Percentiles rank a stretch among this genome's conserved stretches.
phyloP scores from a whole-genome alignment of 2,888 invertebrate species.

The Eupeodes latifasciatus region DNA sequence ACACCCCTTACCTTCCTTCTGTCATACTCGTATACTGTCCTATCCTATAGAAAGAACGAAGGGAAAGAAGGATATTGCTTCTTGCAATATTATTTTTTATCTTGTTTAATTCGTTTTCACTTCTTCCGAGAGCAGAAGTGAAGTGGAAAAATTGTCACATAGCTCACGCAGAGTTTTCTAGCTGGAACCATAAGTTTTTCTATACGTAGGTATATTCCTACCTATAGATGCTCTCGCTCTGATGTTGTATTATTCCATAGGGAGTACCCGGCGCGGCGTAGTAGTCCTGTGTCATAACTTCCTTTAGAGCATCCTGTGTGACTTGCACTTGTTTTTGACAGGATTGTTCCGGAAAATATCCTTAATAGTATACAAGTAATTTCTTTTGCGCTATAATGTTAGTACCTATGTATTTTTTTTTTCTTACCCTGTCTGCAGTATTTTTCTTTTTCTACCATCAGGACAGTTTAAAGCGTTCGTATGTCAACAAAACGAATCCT shows the following conservation, averaged over 20 bases:
- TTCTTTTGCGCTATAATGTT: slow-evolving; percentile 14
- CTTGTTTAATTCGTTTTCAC: slow-evolving; percentile 6
- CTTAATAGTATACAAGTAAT: slow-evolving; percentile 51
- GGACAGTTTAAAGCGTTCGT: slow-evolving; percentile 42
- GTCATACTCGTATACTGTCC: no score
- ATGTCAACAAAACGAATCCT: slow-evolving; percentile 62
- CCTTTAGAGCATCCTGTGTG: slow-evolving; percentile 70
- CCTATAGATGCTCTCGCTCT: neutral
- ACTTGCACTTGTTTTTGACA: slow-evolving; percentile 74
- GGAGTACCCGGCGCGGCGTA: neutral
- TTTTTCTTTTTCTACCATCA: neutral
- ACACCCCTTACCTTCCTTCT: slow-evolving; percentile 21
- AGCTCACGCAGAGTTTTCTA: slow-evolving; percentile 71
- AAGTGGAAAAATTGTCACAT: slow-evolving; percentile 76
- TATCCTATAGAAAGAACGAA: neutral
- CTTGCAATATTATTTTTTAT: slow-evolving; percentile 55
- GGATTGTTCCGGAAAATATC: slow-evolving; percentile 66
- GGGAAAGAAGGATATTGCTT: slow-evolving; percentile 29
- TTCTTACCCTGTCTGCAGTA: slow-evolving; percentile 13
- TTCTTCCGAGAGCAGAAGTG: slow-evolving; percentile 57
- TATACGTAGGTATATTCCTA: neutral
- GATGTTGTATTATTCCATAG: no score
- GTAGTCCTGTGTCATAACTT: slow-evolving; percentile 64
- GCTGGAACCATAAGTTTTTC: slow-evolving; percentile 3
- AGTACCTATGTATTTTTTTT: slow-evolving; percentile 7